Base-by-base conservation (phyloP, 2,797 vertebrate species). In the Pipistrellus pygmaeus region DNA sequence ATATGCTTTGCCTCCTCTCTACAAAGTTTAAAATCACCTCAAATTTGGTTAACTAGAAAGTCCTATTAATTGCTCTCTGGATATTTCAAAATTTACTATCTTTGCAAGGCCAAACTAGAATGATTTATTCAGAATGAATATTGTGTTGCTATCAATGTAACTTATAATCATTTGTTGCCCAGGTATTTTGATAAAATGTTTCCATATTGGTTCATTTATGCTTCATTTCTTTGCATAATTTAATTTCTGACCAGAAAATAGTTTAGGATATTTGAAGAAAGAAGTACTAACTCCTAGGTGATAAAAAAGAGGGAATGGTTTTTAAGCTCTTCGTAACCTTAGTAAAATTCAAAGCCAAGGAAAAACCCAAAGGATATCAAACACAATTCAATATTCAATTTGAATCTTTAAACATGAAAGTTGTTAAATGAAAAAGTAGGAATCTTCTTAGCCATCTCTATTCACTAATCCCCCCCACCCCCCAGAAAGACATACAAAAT, bases 401-500 rank as follows among this genome's bases (percentile, higher is more conserved):
- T 95, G 13, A 64, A 93, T n/a, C 32, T 95, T 97, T 88, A 95
- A 97, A 96, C 48, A 91, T 18, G 81, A 80, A 93, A 95, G 57
- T 62, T 51, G 25, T 48, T 91, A 96, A 96, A 83, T 25, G 0
- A 64, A 92, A 86, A 86, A 94, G 17, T 27, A 86, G 66, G 23
- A 96, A 32, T 48, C 46, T 32, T 93, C 35, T 25, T 46, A 97
- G 75, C 92, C 38, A 91, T 88, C 32, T 95, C 51, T 69, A 17
- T 96, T 97, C 72, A 51, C n/a, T 92, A 94, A 96, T 84, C 1
- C 5, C 7, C 78, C 38, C 38, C 38, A 6, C 38, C 4, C 38
- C 38, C 93, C 93, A 83, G 46, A 95, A 95, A 92, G 60, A 88
- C 81, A 92, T 51, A 75, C 51, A 96, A 93, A 97, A 92, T 87